Base-by-base conservation (phyloP, 2,113 vertebrate genomes). In the Orthonyx spaldingii region DNA sequence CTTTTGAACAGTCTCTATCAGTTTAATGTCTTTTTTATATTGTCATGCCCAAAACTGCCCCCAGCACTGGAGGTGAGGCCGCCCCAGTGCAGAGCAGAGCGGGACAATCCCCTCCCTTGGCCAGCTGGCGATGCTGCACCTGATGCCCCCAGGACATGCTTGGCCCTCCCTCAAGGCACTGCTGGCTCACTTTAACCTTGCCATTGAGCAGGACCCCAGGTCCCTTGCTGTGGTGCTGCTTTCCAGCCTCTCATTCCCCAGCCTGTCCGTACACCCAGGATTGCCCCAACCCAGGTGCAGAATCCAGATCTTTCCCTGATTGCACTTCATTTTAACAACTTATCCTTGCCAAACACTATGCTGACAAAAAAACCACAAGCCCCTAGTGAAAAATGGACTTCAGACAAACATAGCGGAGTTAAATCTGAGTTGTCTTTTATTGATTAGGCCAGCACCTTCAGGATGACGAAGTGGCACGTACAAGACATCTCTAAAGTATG, bases 61-160 rank as follows among this genome's bases (percentile, higher is more conserved):
- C 24, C 42, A 57, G 35, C 3, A 42, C 35, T 50, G 0, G 0
- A 35, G 16, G 7, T 32, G 30, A 66, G 16, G 20, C 52, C 0
- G 1, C 5, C 16, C 10, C 60, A 65, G 4, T 1, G 23, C 49
- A 65, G 60, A 41, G 59, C 41, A 49, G 41, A 55, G n/a, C 3
- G 0, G 56, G 20, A 35, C 52, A 65, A 16, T 66, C 13, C 50
- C 50, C 10, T 57, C 30, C 10, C 52, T 20, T 16, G 42, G 20
- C 30, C 0, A 0, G 42, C 50, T n/a, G 59, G 14, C 0, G 0
- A 12, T 49, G 50, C n/a, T 56, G 42, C 3, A 6, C 61, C 83
- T 32, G 61, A 26, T 35, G 20, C 2, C 44, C n/a, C 7, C 52
- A 14, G 50, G 35, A 84, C n/a, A 64, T 0, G 1, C 3, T 2